Percentiles rank a stretch among this genome's conserved stretches.
Conservation (phyloP, 2,888 invertebrate species). For the Caenorhabditis afra region DNA sequence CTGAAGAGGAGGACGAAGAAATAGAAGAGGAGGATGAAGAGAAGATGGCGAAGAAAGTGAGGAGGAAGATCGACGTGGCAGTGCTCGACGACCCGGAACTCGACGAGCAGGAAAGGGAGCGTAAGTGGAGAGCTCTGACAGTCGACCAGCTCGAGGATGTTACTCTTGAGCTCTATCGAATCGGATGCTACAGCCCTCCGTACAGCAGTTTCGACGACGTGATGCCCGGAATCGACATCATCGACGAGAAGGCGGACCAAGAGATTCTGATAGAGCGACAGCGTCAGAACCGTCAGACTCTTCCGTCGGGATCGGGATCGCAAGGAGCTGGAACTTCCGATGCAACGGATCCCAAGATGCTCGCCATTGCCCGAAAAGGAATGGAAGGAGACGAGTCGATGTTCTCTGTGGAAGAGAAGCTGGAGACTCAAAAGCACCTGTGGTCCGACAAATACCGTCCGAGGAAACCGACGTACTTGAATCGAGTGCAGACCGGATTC, state of each 20-base stretch:
- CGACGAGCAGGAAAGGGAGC: conserved; percentile 79
- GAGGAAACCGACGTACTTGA: conserved; percentile 97
- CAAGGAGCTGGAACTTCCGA: conserved; percentile 80
- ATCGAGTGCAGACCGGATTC: conserved; percentile 89
- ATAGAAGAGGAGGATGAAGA: not conserved
- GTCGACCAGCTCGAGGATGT: conserved; percentile 71
- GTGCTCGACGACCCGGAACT: conserved; percentile 69
- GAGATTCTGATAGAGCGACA: conserved; percentile 83
- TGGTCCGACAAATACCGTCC: conserved; percentile 99
- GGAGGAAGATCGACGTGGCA: conserved; percentile 66
- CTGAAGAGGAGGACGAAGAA: not conserved
- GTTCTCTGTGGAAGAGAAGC: conserved; percentile 84
- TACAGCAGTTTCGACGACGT: conserved; percentile 72
- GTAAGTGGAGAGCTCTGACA: conserved; percentile 71
- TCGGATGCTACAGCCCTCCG: conserved; percentile 87
- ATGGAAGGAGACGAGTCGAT: conserved; percentile 89
- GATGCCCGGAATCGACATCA: conserved; percentile 73
- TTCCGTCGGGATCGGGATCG: no score
- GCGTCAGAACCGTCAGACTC: conserved; percentile 45
- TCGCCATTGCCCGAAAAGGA: conserved; percentile 89
- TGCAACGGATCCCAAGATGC: conserved; percentile 83
- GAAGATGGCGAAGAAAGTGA: no score
- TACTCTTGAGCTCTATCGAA: conserved; percentile 84
- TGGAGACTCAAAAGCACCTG: conserved; percentile 85
- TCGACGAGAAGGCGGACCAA: conserved; percentile 86